Evolutionary conservation across 2,888 invertebrate species (phyloP), one percentile per base, ranked within the genome.

Genomic region (Leucophenga montana): DNA sequence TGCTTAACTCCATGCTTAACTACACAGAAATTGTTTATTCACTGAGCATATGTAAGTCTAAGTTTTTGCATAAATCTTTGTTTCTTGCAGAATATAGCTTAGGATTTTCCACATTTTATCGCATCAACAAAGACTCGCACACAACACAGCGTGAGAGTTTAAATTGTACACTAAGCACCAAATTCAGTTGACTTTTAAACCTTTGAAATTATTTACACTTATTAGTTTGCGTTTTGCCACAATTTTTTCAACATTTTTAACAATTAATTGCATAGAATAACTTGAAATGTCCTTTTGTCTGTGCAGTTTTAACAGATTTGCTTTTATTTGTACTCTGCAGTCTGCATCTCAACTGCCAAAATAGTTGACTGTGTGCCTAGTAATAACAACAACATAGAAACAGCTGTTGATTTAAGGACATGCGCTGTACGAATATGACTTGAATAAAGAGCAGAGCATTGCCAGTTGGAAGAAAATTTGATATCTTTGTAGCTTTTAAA

Each of bases 391-490:
- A 70, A 66, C 69, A 68, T 66, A 1, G 1, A 50, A 66, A 71
- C 73, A 80, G 77, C 76, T 80, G 75, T 71, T 44, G 61, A 31
- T 9, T n/a, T 31, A 68, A 76, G 78, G 80, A 80, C 80, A 78
- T 81, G 80, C 80, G 80, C 80, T 79, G 70, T 56, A 14, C 39
- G 31, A 9, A 9, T 14, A 16, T n/a, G 16, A 9, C 16, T 39
- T 11, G 56, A 39, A 22, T 50, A 27, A 27, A 27, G 11, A 39
- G 68, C 31, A 69, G 11, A 46, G 69, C 44, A 69, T 75, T 75
- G 72, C 72, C 75, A 71, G 67, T 20, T 57, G 16, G 2, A n/a
- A 48, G 13, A 53, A 62, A n/a, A 33, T 33, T 33, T 3, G 4
- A 33, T 33, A 33, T 8, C 8, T 33, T 33, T 33, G 3, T 5